Evolutionary conservation across 2,888 invertebrate genomes (phyloP), one percentile per base, ranked within the genome.

Genomic region (Pollenia labialis): DNA sequence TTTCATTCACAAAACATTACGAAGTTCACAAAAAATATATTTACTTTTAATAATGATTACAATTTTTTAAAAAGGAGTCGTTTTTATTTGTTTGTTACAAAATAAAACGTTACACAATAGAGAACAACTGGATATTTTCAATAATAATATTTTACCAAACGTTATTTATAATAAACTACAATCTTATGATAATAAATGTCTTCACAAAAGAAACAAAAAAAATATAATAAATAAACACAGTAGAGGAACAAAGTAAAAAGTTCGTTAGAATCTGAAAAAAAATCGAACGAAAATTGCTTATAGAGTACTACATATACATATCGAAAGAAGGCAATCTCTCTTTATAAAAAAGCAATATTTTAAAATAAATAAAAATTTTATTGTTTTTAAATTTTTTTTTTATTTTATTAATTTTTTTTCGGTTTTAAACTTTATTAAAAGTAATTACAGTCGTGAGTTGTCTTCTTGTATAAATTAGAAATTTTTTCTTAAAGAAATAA

Each of bases 1-100:
- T 68, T 77, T 83, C 50, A 83, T 71, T 79, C 79, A 71, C 62
- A 83, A 69, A 83, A 77, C 56, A 79, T 79, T 79, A 60, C 71
- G 54, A 72, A 72, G 64, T 77, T 71, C 72, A 72, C 72, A 79
- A 74, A 79, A 79, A 64, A 52, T 64, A 48, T 18, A n/a, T 56
- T 14, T 14, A 74, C 50, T 23, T 64, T 54, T 44, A 66, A 68
- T 69, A 83, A 69, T 54, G 54, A 77, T 60, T 54, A 83, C 62
- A 76, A 60, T 77, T 32, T 32, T 32, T 32, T 76, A 23, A 52
- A 76, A 75, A 54, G 60, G 14, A 32, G 6, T 14, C 11, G 10
- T 16, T 16, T 64, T 50, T 48, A 40, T 66, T 56, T 72, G 18
- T 64, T 71, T 74, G 54, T 64, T 72, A 48, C 18, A 75, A 60